These are phyloP conservation scores for Machaerirhynchus nigripectus DNA, from an alignment of 2,113 vertebrate species.

Conservation along the genomic window DNA sequence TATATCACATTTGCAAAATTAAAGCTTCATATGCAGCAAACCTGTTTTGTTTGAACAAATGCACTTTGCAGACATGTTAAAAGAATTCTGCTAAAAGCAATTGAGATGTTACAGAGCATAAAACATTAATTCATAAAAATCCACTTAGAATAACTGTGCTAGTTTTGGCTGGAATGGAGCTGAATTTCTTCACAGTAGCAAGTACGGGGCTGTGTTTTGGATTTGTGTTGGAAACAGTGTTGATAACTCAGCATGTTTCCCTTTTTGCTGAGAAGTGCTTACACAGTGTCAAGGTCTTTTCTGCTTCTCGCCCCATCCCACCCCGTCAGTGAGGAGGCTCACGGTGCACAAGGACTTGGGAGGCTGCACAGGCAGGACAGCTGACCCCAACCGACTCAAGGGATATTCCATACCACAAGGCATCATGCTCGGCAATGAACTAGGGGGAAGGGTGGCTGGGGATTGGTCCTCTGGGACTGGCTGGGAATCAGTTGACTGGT, in stretches of 20 bases:
- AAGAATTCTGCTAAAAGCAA: background rate
- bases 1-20: background rate
- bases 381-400: background rate
- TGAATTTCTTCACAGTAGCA: background rate
- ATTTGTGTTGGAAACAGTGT: background rate
- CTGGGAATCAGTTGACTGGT: background rate
- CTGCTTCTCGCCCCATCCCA: background rate
- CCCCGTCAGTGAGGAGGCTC: background rate
- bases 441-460: background rate
- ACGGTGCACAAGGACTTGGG: background rate
- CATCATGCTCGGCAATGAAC: rapidly evolving
- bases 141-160: background rate
- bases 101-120: background rate
- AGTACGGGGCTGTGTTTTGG: background rate
- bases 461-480: background rate
- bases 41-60: background rate
- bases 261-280: background rate
- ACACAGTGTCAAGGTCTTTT: background rate
- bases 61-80: background rate
- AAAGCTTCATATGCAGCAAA: background rate
- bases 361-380: background rate
- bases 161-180: background rate
- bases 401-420: background rate
- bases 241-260: rapidly evolving
- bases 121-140: constrained; percentile 3